Conservation (phyloP, 2,113 vertebrate species). For the Amblyopsis rosae region DNA sequence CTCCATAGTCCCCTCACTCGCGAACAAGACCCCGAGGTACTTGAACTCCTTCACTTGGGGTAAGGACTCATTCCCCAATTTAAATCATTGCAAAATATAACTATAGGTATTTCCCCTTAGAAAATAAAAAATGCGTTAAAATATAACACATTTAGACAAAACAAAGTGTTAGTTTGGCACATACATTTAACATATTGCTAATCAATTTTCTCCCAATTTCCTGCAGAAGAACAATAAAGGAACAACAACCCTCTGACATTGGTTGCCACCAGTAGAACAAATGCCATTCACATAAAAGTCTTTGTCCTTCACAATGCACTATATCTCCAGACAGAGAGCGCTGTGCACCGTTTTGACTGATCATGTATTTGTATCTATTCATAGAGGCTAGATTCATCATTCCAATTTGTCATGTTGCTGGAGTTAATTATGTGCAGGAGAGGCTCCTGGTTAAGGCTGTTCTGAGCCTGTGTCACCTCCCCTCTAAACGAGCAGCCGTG, state of each 20-base stretch:
- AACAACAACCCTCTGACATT: too few species aligned
- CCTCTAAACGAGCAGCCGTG: slow-evolving; percentile 83
- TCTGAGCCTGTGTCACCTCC: slow-evolving; percentile 83
- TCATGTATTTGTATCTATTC: slow-evolving; percentile 91
- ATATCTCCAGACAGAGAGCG: slow-evolving; percentile 72
- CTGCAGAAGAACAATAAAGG: too few species aligned
- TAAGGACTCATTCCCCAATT: too few species aligned
- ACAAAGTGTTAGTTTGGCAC: slow-evolving; percentile 26
- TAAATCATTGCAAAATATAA: too few species aligned
- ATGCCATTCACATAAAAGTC: slow-evolving; percentile 56
- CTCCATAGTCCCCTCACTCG: too few species aligned
- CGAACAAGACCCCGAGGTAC: too few species aligned
- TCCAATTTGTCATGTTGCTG: slow-evolving; percentile 95
- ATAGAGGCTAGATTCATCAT: slow-evolving; percentile 95
- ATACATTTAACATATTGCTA: not conserved
- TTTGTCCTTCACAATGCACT: too few species aligned
- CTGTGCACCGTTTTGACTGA: slow-evolving; percentile 85
- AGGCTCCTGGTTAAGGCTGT: slow-evolving; percentile 84
- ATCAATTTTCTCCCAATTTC: not conserved
- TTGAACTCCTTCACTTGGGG: too few species aligned
- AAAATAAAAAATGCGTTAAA: not conserved
- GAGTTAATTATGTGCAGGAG: slow-evolving; percentile 89
- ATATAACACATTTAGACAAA: not conserved
- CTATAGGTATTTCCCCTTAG: too few species aligned
- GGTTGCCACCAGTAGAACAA: slow-evolving; percentile 45